phyloP scores from a whole-genome alignment of 2,797 vertebrate species.

The Rhinatrema bivittatum region DNA sequence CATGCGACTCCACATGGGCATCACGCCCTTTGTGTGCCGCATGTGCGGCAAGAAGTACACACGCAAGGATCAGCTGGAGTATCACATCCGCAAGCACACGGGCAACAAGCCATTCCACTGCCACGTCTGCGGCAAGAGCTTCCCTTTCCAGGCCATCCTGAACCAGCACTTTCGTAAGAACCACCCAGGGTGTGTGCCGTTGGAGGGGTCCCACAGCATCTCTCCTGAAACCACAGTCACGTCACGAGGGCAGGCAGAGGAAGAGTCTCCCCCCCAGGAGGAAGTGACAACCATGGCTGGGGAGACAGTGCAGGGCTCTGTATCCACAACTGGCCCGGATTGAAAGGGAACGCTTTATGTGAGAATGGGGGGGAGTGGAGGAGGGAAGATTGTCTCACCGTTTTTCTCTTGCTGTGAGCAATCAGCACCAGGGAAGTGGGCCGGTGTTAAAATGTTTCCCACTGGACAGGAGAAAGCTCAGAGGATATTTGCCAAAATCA shows the following conservation, averaged over 20 bases:
- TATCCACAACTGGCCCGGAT: constrained; percentile 92
- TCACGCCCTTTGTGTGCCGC: constrained; percentile 92
- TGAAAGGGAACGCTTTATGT: constrained; percentile 55
- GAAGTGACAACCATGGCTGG: constrained; percentile 59
- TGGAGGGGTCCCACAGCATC: constrained; percentile 86
- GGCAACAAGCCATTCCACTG: constrained; percentile 98
- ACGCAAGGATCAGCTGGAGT: constrained; percentile 96
- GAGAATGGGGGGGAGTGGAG: constrained; percentile 27
- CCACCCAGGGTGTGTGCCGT: constrained; percentile 84
- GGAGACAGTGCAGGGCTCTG: constrained; percentile 81
- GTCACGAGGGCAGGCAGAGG: constrained; percentile 76
- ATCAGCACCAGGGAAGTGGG: constrained; percentile 34
- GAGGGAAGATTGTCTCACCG: too few relatives aligned
- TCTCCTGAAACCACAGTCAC: constrained; percentile 92
- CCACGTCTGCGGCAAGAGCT: constrained; percentile 94
- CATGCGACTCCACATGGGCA: constrained; percentile 97
- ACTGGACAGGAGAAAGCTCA: constrained; percentile 38
- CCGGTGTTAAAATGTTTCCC: constrained; percentile 51
- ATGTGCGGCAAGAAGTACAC: constrained; percentile 98
- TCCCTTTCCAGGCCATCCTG: constrained; percentile 97
- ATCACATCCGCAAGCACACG: constrained; percentile 97
- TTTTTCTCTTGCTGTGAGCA: constrained; percentile 39
- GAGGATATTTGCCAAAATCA: constrained; percentile 57
- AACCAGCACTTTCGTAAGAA: constrained; percentile 99
- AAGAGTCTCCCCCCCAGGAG: constrained; percentile 81